Evolutionary conservation across 2,113 vertebrate species (phyloP).

Genomic region (Falco punctatus): DNA sequence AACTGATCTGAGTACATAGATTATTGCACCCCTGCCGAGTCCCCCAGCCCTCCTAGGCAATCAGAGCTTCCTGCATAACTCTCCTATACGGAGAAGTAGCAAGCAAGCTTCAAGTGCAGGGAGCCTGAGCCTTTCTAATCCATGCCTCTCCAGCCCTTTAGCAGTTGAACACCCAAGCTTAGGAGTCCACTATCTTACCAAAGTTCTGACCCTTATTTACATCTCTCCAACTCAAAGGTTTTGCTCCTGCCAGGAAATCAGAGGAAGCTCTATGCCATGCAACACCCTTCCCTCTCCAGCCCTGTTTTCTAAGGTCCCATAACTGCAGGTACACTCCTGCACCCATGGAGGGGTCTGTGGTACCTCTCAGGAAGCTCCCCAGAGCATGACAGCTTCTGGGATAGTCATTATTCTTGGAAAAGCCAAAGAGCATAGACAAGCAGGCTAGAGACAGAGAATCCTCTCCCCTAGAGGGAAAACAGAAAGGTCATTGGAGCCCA

Average conservation of each 20-base stretch:
- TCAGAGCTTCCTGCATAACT: background rate
- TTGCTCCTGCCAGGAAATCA: background rate
- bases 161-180: background rate
- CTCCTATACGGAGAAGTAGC: background rate
- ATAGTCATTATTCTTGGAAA: background rate
- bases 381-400: background rate
- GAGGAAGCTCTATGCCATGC: background rate
- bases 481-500: background rate
- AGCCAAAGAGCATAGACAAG: background rate
- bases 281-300: background rate
- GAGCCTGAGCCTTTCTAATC: background rate
- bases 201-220: background rate
- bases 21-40: background rate
- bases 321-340: background rate
- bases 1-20: background rate
- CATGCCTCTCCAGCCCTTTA: background rate
- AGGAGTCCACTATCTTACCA: background rate
- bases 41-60: background rate
- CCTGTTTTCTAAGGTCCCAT: background rate
- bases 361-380: background rate
- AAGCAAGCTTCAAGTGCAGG: background rate
- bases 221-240: background rate
- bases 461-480: background rate
- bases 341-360: background rate
- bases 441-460: background rate